Evolutionary conservation across 2,113 vertebrate genomes (phyloP).

Genomic region (Lycocorax pyrrhopterus): DNA sequence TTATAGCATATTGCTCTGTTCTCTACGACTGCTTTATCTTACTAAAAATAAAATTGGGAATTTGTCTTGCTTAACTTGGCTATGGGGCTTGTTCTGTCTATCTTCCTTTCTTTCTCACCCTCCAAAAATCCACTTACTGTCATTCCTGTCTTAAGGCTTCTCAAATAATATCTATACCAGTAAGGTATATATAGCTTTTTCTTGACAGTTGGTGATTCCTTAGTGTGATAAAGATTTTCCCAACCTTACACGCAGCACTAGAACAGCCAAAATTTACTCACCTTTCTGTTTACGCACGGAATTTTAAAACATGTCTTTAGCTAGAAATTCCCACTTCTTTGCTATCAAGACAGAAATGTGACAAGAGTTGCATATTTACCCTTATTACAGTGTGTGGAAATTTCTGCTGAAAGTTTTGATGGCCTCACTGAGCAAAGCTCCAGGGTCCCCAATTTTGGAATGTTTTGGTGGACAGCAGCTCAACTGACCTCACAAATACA

Average conservation of each 20-base stretch:
- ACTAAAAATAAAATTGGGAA: slow-evolving; percentile 30
- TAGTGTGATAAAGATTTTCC: background rate
- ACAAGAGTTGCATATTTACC: background rate
- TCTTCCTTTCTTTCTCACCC: background rate
- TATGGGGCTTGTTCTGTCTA: background rate
- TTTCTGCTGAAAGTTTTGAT: background rate
- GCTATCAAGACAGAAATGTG: background rate
- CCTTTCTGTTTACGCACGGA: background rate
- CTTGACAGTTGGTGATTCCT: background rate
- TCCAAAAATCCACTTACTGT: background rate
- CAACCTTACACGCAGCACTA: background rate
- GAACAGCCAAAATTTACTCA: background rate
- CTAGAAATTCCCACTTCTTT: background rate
- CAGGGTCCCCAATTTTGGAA: background rate
- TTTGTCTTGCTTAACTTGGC: background rate
- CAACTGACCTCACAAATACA: background rate
- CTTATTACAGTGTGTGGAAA: too few species aligned
- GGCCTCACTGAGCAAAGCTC: background rate
- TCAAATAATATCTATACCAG: background rate
- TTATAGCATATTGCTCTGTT: slow-evolving; percentile 19
- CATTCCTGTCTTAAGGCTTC: background rate
- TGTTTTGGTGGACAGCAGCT: background rate
- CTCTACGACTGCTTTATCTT: background rate
- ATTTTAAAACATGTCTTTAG: background rate
- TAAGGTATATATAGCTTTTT: background rate